Evolutionary conservation across 2,113 vertebrate genomes (phyloP).

Genomic region (Solenodon paradoxus): DNA sequence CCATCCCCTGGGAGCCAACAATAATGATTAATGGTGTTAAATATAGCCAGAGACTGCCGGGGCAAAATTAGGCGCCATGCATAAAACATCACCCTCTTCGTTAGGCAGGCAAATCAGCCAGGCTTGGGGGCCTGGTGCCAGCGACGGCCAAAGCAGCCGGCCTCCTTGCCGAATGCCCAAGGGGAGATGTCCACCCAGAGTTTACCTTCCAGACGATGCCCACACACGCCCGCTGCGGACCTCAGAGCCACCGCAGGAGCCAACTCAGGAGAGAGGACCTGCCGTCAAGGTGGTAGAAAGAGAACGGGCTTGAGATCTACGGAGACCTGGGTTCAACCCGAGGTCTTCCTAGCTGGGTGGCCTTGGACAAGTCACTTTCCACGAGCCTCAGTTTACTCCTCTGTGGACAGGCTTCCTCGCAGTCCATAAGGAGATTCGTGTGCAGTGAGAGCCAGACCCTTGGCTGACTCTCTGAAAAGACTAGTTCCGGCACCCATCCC

Average conservation of each 20-base stretch:
- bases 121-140: not conserved
- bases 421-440: accelerated
- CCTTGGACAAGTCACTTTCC: not conserved
- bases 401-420: not conserved
- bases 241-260: not conserved
- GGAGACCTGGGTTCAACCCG: not conserved
- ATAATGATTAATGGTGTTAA: conserved; percentile 86
- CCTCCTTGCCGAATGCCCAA: not conserved
- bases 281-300: accelerated
- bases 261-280: not conserved
- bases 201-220: accelerated
- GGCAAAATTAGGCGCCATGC: conserved; percentile 82
- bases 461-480: not conserved
- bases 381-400: not conserved
- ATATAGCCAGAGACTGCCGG: conserved; percentile 82
- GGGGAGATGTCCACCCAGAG: not conserved
- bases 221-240: accelerated
- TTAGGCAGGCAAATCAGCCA: conserved; percentile 74
- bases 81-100: conserved; percentile 84
- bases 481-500: accelerated
- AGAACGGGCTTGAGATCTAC: not conserved
- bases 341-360: not conserved
- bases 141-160: not conserved
- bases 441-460: not conserved
- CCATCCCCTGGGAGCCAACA: conserved; percentile 76